phyloP scores from a whole-genome alignment of 2,113 vertebrate genomes.

The Gadus chalcogrammus region DNA sequence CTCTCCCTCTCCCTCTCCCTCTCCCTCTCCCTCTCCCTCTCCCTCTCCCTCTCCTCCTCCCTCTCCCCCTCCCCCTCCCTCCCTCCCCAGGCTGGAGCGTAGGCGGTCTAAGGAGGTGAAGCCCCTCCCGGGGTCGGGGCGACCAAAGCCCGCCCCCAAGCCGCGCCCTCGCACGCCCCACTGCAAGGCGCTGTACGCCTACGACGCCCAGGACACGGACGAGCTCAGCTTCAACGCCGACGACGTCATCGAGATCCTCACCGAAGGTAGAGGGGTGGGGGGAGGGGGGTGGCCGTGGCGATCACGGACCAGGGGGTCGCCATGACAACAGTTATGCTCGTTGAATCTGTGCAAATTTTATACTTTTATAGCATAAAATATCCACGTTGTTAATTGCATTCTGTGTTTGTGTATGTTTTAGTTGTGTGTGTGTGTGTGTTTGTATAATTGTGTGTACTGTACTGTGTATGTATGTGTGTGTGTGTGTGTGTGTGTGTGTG shows the following conservation, averaged over 20 bases:
- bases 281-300: too few relatives aligned
- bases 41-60: too few relatives aligned
- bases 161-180: slow-evolving; percentile 71
- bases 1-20: too few relatives aligned
- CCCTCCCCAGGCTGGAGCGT: slow-evolving; percentile 67
- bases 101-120: slow-evolving; percentile 76
- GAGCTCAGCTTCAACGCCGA: slow-evolving; percentile 81
- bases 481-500: background rate
- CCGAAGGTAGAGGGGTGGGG: slow-evolving; percentile 63
- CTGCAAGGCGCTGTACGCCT: slow-evolving; percentile 78
- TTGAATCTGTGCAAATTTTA: too few relatives aligned
- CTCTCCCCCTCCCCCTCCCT: slow-evolving; percentile 4
- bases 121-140: slow-evolving; percentile 72
- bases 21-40: too few relatives aligned
- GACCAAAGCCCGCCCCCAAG: slow-evolving; percentile 69
- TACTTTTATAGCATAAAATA: too few relatives aligned
- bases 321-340: too few relatives aligned
- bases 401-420: background rate
- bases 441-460: background rate
- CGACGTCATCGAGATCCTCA: slow-evolving; percentile 76
- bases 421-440: slow-evolving; percentile 45
- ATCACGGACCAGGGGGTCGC: too few relatives aligned
- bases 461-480: background rate
- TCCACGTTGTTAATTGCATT: background rate
- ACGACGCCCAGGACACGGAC: slow-evolving; percentile 82